A percentile compares a stretch with the other conserved stretches of the same genome.
phyloP scores from a whole-genome alignment of 2,113 vertebrate species.

The Oncorhynchus clarkii region DNA sequence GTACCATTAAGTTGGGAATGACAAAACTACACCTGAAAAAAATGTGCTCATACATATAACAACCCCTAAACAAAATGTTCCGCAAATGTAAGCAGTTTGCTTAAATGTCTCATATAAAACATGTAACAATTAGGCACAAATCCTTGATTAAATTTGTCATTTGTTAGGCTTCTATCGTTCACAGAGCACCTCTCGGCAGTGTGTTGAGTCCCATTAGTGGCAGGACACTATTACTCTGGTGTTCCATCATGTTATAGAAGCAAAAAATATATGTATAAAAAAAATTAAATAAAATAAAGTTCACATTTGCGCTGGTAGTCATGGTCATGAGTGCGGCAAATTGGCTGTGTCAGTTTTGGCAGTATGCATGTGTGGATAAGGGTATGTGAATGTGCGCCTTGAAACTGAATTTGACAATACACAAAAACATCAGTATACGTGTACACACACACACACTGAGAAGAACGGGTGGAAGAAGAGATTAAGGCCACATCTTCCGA shows the following conservation, averaged over 20 bases:
- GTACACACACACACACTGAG: slow-evolving; percentile 54
- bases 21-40: slow-evolving; percentile 72
- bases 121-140: slow-evolving; percentile 83
- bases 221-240: slow-evolving; percentile 64
- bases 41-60: slow-evolving; percentile 77
- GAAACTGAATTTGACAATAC: slow-evolving; percentile 70
- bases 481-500: slow-evolving; percentile 81
- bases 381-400: slow-evolving; percentile 69
- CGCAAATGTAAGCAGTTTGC: slow-evolving; percentile 77
- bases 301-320: slow-evolving; percentile 83
- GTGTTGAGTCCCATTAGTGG: slow-evolving; percentile 70
- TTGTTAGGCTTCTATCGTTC: slow-evolving; percentile 61
- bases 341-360: slow-evolving; percentile 81
- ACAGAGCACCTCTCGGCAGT: slow-evolving; percentile 73
- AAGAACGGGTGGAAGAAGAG: slow-evolving; percentile 77
- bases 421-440: slow-evolving; percentile 59
- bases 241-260: slow-evolving; percentile 69
- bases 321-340: slow-evolving; percentile 76
- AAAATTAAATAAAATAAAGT: slow-evolving; percentile 58
- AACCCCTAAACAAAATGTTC: slow-evolving; percentile 77
- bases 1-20: slow-evolving; percentile 81
- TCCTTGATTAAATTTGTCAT: slow-evolving; percentile 73
- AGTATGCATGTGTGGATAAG: slow-evolving; percentile 72
- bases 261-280: slow-evolving; percentile 44
- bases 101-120: slow-evolving; percentile 80